phyloP scores from a whole-genome alignment of 2,797 vertebrate genomes.

The Dicrostonyx torquatus region DNA sequence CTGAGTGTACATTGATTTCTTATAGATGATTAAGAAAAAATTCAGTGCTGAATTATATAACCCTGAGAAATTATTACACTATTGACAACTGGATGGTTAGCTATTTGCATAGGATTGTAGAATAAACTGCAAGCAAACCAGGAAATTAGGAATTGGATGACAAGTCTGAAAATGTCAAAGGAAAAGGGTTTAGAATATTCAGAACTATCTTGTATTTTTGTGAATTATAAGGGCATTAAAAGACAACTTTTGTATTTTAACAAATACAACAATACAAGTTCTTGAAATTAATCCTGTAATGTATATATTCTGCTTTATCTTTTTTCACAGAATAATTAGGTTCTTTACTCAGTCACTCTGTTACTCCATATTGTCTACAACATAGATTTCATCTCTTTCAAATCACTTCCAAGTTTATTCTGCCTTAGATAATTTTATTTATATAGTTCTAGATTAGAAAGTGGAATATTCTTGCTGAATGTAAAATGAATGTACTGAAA shows the following conservation, averaged over 20 bases:
- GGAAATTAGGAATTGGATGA: neutral
- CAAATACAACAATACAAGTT: neutral
- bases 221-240: neutral
- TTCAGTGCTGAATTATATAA: neutral
- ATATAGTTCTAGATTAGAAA: neutral
- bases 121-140: neutral
- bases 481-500: neutral
- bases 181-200: neutral
- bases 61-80: neutral
- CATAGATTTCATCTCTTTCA: neutral
- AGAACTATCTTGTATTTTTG: neutral
- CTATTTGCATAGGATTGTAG: neutral
- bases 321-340: neutral
- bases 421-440: neutral
- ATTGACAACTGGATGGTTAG: neutral
- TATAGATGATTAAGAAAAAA: neutral
- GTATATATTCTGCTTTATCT: too few relatives aligned
- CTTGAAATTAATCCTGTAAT: neutral
- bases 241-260: neutral
- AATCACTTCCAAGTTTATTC: neutral
- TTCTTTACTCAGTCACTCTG: neutral
- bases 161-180: neutral
- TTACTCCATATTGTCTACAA: neutral
- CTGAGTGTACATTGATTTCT: neutral
- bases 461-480: neutral